Conservation (phyloP, 2,888 invertebrate species). For the Cephus rjabovi region DNA sequence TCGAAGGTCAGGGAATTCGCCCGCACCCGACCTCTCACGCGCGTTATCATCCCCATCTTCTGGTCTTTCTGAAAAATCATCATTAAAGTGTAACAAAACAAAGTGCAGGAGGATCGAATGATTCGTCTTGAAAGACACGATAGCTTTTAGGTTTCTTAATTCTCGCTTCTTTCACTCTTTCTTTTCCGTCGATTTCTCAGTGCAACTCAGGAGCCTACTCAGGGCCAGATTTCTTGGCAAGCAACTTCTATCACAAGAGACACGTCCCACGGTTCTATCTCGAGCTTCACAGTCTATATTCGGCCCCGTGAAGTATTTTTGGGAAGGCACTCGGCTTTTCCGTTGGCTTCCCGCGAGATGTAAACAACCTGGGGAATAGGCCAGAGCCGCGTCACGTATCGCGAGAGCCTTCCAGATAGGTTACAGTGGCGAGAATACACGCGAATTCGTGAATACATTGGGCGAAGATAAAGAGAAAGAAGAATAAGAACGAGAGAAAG, state of each 20-base stretch:
- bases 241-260: background rate
- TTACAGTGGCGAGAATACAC: background rate
- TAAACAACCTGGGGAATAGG: constrained; percentile 3
- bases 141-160: background rate
- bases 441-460: background rate
- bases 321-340: background rate
- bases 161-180: background rate
- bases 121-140: background rate
- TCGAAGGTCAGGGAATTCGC: constrained; percentile 74
- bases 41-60: constrained; percentile 78
- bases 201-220: background rate
- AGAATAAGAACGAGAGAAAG: background rate
- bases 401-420: background rate
- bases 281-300: background rate
- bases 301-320: background rate
- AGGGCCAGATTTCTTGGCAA: background rate
- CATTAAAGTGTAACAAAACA: background rate
- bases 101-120: background rate
- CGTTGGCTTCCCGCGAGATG: background rate
- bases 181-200: too few species aligned
- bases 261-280: constrained; percentile 3
- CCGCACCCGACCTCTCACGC: constrained; percentile 76
- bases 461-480: background rate
- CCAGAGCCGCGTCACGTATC: background rate
- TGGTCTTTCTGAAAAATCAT: background rate